Conservation (phyloP, 2,113 vertebrate species). For the Alexandromys fortis region DNA sequence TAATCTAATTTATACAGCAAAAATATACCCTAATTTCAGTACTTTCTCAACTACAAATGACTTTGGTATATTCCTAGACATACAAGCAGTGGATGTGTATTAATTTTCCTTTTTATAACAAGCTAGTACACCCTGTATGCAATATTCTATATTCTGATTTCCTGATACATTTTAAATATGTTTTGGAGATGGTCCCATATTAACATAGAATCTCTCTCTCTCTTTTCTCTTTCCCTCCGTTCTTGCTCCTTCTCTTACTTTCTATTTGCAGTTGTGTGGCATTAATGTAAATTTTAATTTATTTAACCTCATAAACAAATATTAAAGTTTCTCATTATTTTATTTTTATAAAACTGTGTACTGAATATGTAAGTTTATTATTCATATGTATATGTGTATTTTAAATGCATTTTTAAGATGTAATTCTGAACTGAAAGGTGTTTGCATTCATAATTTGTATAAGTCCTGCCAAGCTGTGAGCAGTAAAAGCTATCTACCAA, state of each 20-base stretch:
- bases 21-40: neutral
- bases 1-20: neutral
- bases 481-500: neutral
- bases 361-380: neutral
- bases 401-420: constrained; percentile 27
- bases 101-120: neutral
- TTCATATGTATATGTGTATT: neutral
- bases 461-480: constrained; percentile 43
- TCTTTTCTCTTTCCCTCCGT: neutral
- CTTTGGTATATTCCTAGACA: neutral
- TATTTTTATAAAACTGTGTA: constrained; percentile 9
- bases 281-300: neutral
- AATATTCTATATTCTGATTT: neutral
- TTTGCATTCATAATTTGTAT: constrained; percentile 45
- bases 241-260: neutral
- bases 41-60: neutral
- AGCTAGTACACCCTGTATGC: neutral
- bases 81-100: neutral
- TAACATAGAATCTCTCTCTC: constrained; percentile 6
- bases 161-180: neutral
- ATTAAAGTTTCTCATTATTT: constrained; percentile 40
- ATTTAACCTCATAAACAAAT: neutral
- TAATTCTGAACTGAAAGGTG: constrained; percentile 53
- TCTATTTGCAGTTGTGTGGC: neutral
- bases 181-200: neutral